Evolutionary conservation across 1,140 invertebrate genomes (phyloP), one percentile per base, ranked within the genome.

Genomic region (Zophobas atratus): DNA sequence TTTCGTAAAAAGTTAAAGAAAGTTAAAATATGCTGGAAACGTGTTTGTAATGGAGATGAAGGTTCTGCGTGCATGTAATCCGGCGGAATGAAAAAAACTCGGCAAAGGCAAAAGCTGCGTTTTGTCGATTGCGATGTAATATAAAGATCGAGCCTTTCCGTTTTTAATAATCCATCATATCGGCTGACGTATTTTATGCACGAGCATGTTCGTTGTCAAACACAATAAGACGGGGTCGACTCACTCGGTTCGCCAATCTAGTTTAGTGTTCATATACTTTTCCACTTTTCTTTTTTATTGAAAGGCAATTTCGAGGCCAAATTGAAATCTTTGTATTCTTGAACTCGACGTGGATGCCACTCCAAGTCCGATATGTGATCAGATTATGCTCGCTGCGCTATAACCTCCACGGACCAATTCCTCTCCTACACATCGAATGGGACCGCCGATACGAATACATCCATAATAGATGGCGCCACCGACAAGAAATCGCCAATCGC

Each of bases 271-370:
- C 82, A 81, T 83, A 82, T 81, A 83, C 79, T 82, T 82, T 83
- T 79, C 76, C 79, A 72, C 77, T 81, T 80, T 83, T 79, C 73
- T 79, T 80, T 82, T 84, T 83, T 83, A 85, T 84, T 82, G 84
- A 84, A 85, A 86, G 84, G 84, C 85, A 86, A 86, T 86, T 85
- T 85, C 85, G 79, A 82, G 82, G 78, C 83, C 84, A 86, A 86
- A 86, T 86, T 85, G 85, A 86, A 86, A 86, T 86, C 85, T 86
- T 86, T 86, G 83, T 86, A 84, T 84, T 85, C 81, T 79, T 78
- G 82, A 84, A 83, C 81, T 83, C 82, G 81, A 82, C 82, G 82
- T 81, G 80, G 82, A 84, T 83, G 78, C 80, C 82, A 81, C 84
- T 83, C 82, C 82, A 82, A 81, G 84, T 82, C 83, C 83, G 85